Percentiles rank a stretch among this genome's conserved stretches.
These are phyloP conservation scores for Apodemus sylvaticus DNA, from an alignment of 2,113 vertebrate genomes.

Conservation along the genomic window DNA sequence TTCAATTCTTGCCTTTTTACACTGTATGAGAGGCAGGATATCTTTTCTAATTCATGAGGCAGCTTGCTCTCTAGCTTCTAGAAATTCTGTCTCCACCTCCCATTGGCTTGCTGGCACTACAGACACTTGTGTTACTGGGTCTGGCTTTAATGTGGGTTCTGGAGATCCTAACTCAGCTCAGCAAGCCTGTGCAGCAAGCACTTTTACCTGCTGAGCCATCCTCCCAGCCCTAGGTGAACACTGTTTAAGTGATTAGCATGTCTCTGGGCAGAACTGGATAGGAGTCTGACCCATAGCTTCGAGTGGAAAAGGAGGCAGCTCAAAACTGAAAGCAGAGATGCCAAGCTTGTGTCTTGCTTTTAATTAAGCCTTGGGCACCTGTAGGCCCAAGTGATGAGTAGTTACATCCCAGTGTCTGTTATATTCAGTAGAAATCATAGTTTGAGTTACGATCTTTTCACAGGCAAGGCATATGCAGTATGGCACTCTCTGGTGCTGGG, in stretches of 20 bases:
- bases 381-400: neutral
- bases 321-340: neutral
- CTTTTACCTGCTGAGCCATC: neutral
- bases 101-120: neutral
- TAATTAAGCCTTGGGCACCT: neutral
- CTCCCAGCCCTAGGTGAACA: neutral
- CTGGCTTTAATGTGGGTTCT: neutral
- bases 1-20: neutral
- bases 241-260: neutral
- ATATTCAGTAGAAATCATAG: neutral
- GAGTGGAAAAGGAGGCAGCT: neutral
- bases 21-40: neutral
- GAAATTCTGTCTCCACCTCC: neutral
- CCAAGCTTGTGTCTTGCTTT: neutral
- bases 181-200: neutral
- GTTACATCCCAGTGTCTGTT: neutral
- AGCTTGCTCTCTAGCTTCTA: neutral
- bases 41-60: neutral
- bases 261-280: neutral
- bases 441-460: neutral
- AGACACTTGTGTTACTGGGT: neutral
- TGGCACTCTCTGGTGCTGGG: neutral
- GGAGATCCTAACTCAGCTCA: neutral
- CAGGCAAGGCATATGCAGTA: neutral
- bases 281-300: neutral